Conservation (phyloP, 2,888 invertebrate species). For the Folsomia candida region DNA sequence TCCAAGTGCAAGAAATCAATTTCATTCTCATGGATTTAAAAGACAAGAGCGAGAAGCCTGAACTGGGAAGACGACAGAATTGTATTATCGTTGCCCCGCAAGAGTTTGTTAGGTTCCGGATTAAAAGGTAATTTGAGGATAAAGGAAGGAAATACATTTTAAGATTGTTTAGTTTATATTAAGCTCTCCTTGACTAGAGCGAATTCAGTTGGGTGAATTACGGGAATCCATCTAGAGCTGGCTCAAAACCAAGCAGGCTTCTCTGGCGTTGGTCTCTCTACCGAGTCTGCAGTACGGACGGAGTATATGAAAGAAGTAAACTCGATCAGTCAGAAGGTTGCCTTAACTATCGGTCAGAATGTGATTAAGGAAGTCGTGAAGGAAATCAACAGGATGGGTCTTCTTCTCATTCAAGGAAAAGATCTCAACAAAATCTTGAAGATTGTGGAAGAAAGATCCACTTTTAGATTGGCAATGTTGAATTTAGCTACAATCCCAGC, state of each 20-base stretch:
- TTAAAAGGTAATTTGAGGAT: slow-evolving; percentile 4
- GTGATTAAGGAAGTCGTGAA: slow-evolving; percentile 7
- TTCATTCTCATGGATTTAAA: neutral
- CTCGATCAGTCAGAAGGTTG: no score
- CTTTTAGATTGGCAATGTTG: slow-evolving; percentile 2
- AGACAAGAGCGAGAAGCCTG: neutral
- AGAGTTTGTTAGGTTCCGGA: neutral
- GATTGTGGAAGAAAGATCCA: neutral
- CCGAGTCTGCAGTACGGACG: no score
- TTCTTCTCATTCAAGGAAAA: neutral
- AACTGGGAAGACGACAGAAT: neutral
- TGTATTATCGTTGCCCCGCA: neutral
- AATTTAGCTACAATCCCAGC: neutral
- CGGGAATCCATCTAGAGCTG: neutral
- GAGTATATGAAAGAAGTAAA: no score
- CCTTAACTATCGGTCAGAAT: neutral
- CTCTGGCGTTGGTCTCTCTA: no score
- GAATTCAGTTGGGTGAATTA: neutral
- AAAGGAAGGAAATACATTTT: neutral
- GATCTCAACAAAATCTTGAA: neutral
- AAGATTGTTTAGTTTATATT: neutral
- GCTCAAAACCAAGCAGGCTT: neutral
- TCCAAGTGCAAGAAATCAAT: neutral
- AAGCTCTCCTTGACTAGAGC: neutral
- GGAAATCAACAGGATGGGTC: slow-evolving; percentile 4